Base-by-base conservation (phyloP, 2,797 vertebrate species). In the Enteromius afrohamiltoni region DNA sequence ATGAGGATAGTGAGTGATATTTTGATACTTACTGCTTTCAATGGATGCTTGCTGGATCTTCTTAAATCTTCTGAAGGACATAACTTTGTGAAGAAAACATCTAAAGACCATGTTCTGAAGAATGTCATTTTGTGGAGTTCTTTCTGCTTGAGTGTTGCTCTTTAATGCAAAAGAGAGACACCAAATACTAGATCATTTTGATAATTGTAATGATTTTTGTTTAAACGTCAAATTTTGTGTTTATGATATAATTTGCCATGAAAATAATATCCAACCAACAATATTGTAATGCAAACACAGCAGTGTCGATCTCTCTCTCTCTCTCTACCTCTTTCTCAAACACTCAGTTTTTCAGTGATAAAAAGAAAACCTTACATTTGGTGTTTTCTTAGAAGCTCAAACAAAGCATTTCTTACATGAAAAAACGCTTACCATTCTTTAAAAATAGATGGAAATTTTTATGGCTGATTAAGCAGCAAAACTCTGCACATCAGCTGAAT, bases 391-490 rank as follows among this genome's bases (percentile, higher is more conserved):
- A 23, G 34, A 58, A 23, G 21, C 58, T 21, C 21, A 58, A 40
- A 58, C 21, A 51, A 68, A 62, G 37, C 16, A 42, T 67, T 77
- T 64, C 14, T 76, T 55, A 68, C 14, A 23, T 26, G 16, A 49
- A 51, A 21, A 70, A 70, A 26, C 26, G 8, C 26, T 6, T 40
- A 11, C 47, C 17, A n/a, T 83, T 77, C 26, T 26, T 58, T 65
- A 55, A 80, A 83, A 77, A 55, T 6, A 13, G 23, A 82, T 45
- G 21, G 19, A 31, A 77, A 70, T n/a, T 23, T 73, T 85, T 58
- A 29, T 69, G 62, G 74, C 64, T 31, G 73, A 65, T n/a, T 14
- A 71, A 64, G 49, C 29, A 78, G n/a, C 53, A 78, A 64, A 34
- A 11, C 67, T 23, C 37, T 67, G 42, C 26, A 62, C 49, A 78